Conservation (phyloP, 2,113 vertebrate species). For the Crotalus helleri region DNA sequence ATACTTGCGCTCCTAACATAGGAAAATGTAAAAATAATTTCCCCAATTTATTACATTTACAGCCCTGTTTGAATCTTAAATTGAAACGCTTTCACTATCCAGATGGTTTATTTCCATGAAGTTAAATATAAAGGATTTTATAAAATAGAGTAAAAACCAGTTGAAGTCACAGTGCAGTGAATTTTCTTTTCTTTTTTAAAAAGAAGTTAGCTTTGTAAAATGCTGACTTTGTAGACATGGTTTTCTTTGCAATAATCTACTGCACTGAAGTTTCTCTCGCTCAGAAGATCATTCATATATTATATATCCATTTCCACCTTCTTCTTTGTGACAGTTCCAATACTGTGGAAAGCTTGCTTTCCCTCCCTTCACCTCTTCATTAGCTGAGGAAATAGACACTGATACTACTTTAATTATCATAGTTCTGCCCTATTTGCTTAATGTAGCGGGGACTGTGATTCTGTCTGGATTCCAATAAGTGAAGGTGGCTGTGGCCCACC, state of each 20-base stretch:
- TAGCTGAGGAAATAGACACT: conserved; percentile 39
- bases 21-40: conserved; percentile 56
- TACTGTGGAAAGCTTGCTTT: conserved; percentile 55
- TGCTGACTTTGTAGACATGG: conserved; percentile 53
- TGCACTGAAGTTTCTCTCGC: conserved; percentile 61
- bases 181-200: conserved; percentile 45
- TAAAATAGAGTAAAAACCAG: conserved; percentile 77
- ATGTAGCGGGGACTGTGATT: conserved; percentile 83
- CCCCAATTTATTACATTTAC: conserved; percentile 40
- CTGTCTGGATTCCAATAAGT: conserved; percentile 83
- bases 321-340: conserved; percentile 54
- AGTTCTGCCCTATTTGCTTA: conserved; percentile 64
- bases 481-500: conserved; percentile 78
- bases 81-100: conserved; percentile 66
- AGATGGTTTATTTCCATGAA: conserved; percentile 58
- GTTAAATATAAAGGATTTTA: conserved; percentile 70
- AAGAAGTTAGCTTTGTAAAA: conserved; percentile 63
- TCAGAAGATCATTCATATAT: conserved; percentile 40
- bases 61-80: conserved; percentile 43
- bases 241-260: conserved; percentile 56
- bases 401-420: conserved; percentile 49
- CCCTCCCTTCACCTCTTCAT: conserved; percentile 42
- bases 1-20: conserved; percentile 67
- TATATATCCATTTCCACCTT: conserved; percentile 41
- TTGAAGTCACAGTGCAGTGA: conserved; percentile 65